Base-by-base conservation (phyloP, 2,888 invertebrate genomes). In the Oscheius onirici region DNA sequence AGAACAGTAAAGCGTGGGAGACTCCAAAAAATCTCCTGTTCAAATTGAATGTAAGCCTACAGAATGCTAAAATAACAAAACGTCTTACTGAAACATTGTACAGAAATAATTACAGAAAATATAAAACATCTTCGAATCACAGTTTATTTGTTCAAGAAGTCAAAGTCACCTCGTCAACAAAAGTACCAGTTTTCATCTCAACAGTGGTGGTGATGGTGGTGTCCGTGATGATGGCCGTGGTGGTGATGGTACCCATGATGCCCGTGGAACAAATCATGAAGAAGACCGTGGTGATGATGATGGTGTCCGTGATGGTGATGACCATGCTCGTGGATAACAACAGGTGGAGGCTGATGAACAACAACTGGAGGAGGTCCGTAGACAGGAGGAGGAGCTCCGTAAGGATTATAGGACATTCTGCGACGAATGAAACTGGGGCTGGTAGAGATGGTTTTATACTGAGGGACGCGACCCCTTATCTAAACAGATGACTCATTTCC, bases 361-460 rank as follows among this genome's bases (percentile, higher is more conserved):
- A 60, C 43, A 6, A 41, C 0, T 34, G 34, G 20, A 43, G 60
- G 60, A 13, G 41, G 43, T 3, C 40, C 17, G 24, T 60, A 60
- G 60, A 49, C 49, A 10, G 49, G 49, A 22, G 22, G 22, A 49
- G 63, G 63, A 26, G 3, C 49, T 22, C 63, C 63, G 34, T 63
- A 63, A 20, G 63, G 63, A 17, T 63, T 46, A 49, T 63, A 63
- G 11, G 63, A 63, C 63, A 63, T 63, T 10, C 22, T 28, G 24
- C 11, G 46, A n/a, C 28, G 20, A 22, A 61, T 17, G 57, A 57
- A n/a, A 41, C 13, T 2, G n/a, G 20, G 43, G 60, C 20, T 13
- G 20, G n/a, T n/a, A 17, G 15, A 28, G 26, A 28, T 2, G 49
- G 20, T 49, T 63, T 63, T 63, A 49, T 46, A 63, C 49, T 26